These are phyloP conservation scores for Chironomus riparius DNA, from an alignment of 2,888 invertebrate genomes.

Conservation along the genomic window DNA sequence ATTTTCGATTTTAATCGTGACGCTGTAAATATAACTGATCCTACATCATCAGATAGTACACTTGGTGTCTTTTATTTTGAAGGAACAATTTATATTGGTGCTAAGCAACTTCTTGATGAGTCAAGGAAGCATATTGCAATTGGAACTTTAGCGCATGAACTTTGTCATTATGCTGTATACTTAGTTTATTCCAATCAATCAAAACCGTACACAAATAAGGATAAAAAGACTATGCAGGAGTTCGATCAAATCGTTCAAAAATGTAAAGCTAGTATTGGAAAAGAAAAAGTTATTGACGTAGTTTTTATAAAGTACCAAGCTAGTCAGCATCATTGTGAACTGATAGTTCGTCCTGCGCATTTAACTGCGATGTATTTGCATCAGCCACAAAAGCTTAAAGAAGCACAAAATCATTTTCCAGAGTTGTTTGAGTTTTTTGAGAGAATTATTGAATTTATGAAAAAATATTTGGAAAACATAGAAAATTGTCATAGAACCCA, in stretches of 20 bases:
- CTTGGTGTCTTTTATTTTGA: neutral
- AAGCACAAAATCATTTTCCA: neutral
- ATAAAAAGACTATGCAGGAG: neutral
- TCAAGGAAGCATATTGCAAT: neutral
- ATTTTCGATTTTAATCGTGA: neutral
- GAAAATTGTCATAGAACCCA: too few species aligned
- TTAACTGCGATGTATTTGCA: neutral
- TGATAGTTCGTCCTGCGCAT: neutral
- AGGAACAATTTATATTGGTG: neutral
- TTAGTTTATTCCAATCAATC: neutral
- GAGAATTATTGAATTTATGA: too few species aligned
- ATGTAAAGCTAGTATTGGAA: neutral
- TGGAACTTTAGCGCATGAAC: neutral
- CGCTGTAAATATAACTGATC: neutral
- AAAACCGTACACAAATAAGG: neutral
- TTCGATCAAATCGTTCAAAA: neutral
- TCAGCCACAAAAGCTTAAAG: neutral
- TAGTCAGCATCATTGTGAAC: neutral
- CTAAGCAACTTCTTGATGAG: neutral
- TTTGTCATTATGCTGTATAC: neutral
- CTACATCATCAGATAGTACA: neutral
- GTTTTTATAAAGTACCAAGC: neutral
- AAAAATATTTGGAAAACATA: too few species aligned
- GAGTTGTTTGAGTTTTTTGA: neutral
- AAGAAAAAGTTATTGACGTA: neutral